phyloP scores from a whole-genome alignment of 2,113 vertebrate species.

The Lepus europaeus region DNA sequence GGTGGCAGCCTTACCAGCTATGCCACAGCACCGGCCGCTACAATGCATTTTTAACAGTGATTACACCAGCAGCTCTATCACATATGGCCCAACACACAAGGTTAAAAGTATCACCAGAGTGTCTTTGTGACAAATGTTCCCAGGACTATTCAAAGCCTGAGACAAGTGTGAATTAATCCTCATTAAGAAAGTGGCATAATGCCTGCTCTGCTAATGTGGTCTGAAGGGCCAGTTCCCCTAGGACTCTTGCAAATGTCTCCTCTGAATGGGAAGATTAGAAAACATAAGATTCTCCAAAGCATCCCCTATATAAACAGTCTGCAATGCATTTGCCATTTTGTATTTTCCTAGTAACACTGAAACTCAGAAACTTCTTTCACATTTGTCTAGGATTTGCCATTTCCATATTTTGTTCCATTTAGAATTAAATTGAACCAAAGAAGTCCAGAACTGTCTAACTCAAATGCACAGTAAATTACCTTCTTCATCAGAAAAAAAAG shows the following conservation, averaged over 20 bases:
- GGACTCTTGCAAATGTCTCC: not conserved
- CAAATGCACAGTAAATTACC: constrained; percentile 61
- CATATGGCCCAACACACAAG: not conserved
- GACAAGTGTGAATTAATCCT: not conserved
- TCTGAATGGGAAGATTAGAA: constrained; percentile 45
- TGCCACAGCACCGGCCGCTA: too few species aligned
- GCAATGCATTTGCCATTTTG: not conserved
- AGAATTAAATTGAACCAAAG: constrained; percentile 65
- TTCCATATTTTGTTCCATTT: constrained; percentile 21
- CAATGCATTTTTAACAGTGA: not conserved
- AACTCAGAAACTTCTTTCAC: constrained; percentile 20
- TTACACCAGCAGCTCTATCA: not conserved
- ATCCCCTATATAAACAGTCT: not conserved
- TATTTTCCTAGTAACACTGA: not conserved
- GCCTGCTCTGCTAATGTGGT: not conserved
- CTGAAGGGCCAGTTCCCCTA: not conserved
- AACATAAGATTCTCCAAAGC: constrained; percentile 27
- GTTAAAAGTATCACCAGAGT: not conserved
- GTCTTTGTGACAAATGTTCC: not conserved
- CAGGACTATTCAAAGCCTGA: constrained; percentile 6
- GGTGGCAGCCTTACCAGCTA: too few species aligned
- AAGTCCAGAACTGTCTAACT: constrained; percentile 73
- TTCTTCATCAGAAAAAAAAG: constrained; percentile 39
- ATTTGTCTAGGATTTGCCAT: not conserved
- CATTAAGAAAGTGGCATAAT: not conserved